phyloP scores from a whole-genome alignment of 2,888 invertebrate genomes.

The Drosophila imparisetae region DNA sequence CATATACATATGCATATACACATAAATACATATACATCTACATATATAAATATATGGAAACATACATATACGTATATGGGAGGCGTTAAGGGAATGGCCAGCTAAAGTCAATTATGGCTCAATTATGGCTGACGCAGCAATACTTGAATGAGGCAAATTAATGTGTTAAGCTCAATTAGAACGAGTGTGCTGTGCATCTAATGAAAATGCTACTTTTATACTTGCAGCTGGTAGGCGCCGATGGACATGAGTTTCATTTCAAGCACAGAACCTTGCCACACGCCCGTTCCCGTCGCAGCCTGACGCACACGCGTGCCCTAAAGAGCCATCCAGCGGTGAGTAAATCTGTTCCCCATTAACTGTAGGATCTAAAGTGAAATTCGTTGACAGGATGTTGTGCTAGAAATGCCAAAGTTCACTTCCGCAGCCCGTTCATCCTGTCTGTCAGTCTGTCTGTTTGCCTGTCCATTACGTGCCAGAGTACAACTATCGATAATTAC shows the following conservation, averaged over 20 bases:
- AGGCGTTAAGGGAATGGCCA: slow-evolving; percentile 18
- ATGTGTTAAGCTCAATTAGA: slow-evolving; percentile 72
- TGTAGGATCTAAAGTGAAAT: background rate
- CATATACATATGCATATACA: background rate
- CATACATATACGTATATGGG: background rate
- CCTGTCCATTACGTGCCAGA: slow-evolving; percentile 54
- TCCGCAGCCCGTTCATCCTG: slow-evolving; percentile 18
- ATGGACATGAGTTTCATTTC: slow-evolving; percentile 96
- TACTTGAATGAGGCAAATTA: slow-evolving; percentile 40
- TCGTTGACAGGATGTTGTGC: slow-evolving; percentile 1
- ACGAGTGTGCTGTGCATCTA: slow-evolving; percentile 32
- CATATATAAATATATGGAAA: background rate
- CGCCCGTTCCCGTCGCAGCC: slow-evolving; percentile 94
- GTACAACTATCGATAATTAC: slow-evolving; percentile 54
- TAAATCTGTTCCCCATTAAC: slow-evolving; percentile 57
- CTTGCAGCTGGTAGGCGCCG: slow-evolving; percentile 92
- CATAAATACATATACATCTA: slow-evolving; percentile 1
- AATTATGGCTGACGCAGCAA: slow-evolving; percentile 66
- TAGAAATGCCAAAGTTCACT: slow-evolving; percentile 54
- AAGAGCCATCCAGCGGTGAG: slow-evolving; percentile 95
- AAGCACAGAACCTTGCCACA: slow-evolving; percentile 95
- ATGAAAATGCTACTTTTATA: slow-evolving; percentile 50
- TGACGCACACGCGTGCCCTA: slow-evolving; percentile 93
- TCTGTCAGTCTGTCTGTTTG: slow-evolving; percentile 26
- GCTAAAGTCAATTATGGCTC: slow-evolving; percentile 68